Conservation (phyloP, 2,888 invertebrate species). For the Eupithecia vulgata region DNA sequence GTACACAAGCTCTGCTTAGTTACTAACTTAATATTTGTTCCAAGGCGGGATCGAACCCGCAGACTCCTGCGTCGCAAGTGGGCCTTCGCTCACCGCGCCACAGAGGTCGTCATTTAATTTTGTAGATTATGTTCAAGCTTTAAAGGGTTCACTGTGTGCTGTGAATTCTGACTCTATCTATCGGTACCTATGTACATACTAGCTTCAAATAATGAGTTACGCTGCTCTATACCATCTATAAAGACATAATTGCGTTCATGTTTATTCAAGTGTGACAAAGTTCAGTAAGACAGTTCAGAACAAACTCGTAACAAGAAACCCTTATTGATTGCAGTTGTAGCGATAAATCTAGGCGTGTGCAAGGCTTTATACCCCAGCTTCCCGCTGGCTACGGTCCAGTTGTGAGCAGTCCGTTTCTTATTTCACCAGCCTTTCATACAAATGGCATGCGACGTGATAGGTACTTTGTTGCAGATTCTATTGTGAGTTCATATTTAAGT, state of each 20-base stretch:
- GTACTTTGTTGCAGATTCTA: conserved; percentile 18
- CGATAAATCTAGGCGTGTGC: conserved; percentile 34
- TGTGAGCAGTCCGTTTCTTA: conserved; percentile 51
- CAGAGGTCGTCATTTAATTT: too few relatives aligned
- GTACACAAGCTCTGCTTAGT: too few relatives aligned
- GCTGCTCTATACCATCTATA: not conserved
- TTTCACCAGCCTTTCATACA: conserved; percentile 52
- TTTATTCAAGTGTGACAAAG: not conserved
- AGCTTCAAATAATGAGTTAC: too few relatives aligned
- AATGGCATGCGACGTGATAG: conserved; percentile 37
- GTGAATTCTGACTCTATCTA: too few relatives aligned
- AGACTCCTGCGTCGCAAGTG: too few relatives aligned
- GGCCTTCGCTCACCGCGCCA: too few relatives aligned
- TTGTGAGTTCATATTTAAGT: not conserved
- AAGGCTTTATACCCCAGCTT: conserved; percentile 41
- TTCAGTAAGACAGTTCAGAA: not conserved
- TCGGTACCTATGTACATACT: too few relatives aligned
- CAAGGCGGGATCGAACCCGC: too few relatives aligned
- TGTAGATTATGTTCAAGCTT: too few relatives aligned
- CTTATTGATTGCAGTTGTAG: conserved; percentile 14
- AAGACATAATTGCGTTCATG: not conserved
- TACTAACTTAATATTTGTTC: too few relatives aligned
- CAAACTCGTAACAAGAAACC: conserved; percentile 10
- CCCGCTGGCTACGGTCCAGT: conserved; percentile 58
- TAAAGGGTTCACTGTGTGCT: too few relatives aligned